These are phyloP conservation scores for Perca fluviatilis DNA, from an alignment of 2,113 vertebrate species.

Conservation along the genomic window DNA sequence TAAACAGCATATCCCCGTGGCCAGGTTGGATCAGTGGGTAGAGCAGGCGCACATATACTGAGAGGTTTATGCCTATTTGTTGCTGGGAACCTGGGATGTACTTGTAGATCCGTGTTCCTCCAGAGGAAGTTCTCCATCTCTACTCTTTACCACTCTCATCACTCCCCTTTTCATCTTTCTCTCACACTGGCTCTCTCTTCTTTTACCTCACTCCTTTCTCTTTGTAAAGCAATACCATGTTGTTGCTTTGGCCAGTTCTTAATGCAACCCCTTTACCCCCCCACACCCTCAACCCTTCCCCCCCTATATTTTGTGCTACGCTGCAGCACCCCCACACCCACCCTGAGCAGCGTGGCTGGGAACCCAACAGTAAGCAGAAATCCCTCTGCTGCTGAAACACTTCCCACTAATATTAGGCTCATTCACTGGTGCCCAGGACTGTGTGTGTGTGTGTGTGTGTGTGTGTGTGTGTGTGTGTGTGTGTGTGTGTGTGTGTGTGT, in stretches of 20 bases:
- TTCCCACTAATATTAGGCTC: conserved; percentile 57
- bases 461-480: not conserved
- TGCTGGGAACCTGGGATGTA: not conserved
- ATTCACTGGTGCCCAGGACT: conserved; percentile 26
- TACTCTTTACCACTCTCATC: conserved; percentile 8
- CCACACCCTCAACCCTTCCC: not conserved
- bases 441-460: not conserved
- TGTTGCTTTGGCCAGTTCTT: conserved; percentile 62
- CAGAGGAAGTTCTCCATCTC: conserved; percentile 18
- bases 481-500: not conserved
- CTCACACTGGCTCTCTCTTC: conserved; percentile 13
- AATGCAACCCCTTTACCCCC: conserved; percentile 59
- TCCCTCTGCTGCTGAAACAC: conserved; percentile 48
- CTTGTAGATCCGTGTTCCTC: conserved; percentile 8
- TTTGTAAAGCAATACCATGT: conserved; percentile 69
- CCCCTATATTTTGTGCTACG: not conserved
- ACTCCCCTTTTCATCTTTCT: conserved; percentile 18
- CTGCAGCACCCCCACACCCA: conserved; percentile 32
- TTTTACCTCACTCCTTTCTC: conserved; percentile 38
- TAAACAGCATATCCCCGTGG: not conserved
- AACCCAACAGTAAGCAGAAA: conserved; percentile 74
- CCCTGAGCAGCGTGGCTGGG: conserved; percentile 15
- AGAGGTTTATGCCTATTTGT: too few species aligned
- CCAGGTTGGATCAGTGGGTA: too few species aligned
- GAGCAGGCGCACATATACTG: too few species aligned